Evolutionary conservation across 1,140 invertebrate genomes (phyloP), one percentile per base, ranked within the genome.

Genomic region (Ladona fulva): DNA sequence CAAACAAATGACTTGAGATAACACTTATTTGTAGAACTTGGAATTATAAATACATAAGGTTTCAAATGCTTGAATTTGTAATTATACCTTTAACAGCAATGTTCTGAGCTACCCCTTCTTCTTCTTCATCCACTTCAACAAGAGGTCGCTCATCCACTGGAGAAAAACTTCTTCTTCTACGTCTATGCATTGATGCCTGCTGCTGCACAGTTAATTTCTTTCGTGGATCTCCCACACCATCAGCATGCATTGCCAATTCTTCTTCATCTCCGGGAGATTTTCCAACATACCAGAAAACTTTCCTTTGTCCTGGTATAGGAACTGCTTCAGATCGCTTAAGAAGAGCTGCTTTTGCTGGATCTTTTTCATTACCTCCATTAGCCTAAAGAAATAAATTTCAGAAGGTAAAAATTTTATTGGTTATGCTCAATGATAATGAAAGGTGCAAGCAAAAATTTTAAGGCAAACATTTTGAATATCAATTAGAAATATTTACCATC

Each of bases 121-220:
- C 52, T 66, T 66, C 52, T 22, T 66, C 52, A 66, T 66, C 52
- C 1, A 66, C 52, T 66, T 66, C 52, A 16, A 66, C 52, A 16
- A 66, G 52, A 66, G 52, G 52, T 66, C 52, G 52, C n/a, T 66
- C 52, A 66, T 66, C 52, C 16, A 66, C 52, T 66, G 52, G 52
- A 66, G 52, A 66, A 22, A 66, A 66, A 12, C 52, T 66, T 66
- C 52, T 66, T 66, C 52, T 66, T 22, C 52, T 66, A 12, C 52
- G 52, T 66, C 52, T 66, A 12, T 66, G 52, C 16, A 66, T 66
- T 66, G 52, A 66, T 66, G 52, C 52, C 12, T 66, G 52, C 52
- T 66, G 52, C 12, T 66, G 52, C 3, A 66, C 52, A 5, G 52
- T 66, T 66, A 12, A 66, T 22, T 66, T 66, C n/a, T 12, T 66